A percentile compares a stretch with the other conserved stretches of the same genome.
phyloP scores from a whole-genome alignment of 1,140 invertebrate species.

The Seison nebaliae region DNA sequence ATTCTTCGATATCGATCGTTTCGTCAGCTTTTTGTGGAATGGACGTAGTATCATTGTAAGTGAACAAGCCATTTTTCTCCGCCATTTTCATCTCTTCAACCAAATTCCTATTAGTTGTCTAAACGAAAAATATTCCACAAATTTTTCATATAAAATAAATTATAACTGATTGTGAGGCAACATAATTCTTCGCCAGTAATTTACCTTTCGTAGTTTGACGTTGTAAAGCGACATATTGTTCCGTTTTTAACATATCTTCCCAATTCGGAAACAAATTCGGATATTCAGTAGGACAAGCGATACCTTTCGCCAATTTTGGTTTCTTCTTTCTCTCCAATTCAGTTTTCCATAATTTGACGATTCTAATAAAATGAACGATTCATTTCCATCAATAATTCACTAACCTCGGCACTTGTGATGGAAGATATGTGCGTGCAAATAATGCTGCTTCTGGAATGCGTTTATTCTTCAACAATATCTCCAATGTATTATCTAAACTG shows the following conservation, averaged over 20 bases:
- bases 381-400: too few relatives aligned
- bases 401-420: slow-evolving; percentile 46
- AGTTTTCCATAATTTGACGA: slow-evolving; percentile 8
- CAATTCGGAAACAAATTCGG: slow-evolving; percentile 81
- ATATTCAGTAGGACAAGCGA: slow-evolving; percentile 78
- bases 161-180: background rate
- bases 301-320: slow-evolving; percentile 59
- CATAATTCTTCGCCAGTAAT: background rate
- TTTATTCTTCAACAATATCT: slow-evolving; percentile 60
- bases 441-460: slow-evolving; percentile 80
- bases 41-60: slow-evolving; percentile 18
- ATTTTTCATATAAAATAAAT: slow-evolving; percentile 1
- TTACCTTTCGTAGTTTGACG: background rate
- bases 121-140: slow-evolving; percentile 12
- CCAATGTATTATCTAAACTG: slow-evolving; percentile 53
- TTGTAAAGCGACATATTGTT: slow-evolving; percentile 36
- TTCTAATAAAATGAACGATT: too few relatives aligned
- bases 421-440: slow-evolving; percentile 65
- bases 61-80: slow-evolving; percentile 32
- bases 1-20: too few relatives aligned
- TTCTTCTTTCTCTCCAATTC: slow-evolving; percentile 42
- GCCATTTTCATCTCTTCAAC: slow-evolving; percentile 41
- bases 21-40: background rate
- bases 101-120: slow-evolving; percentile 39
- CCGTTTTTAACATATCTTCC: slow-evolving; percentile 43